A percentile compares a stretch with the other conserved stretches of the same genome.
Conservation (phyloP, 2,113 vertebrate genomes). For the Carassius auratus region DNA sequence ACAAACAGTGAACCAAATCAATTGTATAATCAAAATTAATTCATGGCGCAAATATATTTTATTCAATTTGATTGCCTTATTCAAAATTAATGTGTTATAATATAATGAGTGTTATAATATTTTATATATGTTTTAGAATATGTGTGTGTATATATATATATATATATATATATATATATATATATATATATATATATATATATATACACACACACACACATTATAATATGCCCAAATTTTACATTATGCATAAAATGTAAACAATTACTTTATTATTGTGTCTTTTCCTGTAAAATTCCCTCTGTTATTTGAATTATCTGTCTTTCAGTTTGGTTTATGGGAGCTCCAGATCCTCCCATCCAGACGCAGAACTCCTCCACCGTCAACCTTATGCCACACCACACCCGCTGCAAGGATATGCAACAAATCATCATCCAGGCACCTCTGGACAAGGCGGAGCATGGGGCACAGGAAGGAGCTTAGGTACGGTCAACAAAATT, state of each 20-base stretch:
- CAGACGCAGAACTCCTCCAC: conserved; percentile 88
- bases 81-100: neutral
- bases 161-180: too few relatives aligned
- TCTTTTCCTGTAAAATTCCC: neutral
- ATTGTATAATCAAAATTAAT: neutral
- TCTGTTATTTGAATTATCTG: neutral
- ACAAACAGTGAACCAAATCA: neutral
- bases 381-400: conserved; percentile 84
- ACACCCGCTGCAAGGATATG: conserved; percentile 89
- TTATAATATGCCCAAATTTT: neutral
- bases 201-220: too few relatives aligned
- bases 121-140: too few relatives aligned
- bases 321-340: conserved; percentile 85
- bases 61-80: neutral
- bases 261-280: neutral
- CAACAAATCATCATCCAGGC: conserved; percentile 89
- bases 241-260: neutral
- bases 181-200: too few relatives aligned
- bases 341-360: conserved; percentile 86
- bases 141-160: too few relatives aligned
- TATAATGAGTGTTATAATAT: neutral
- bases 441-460: conserved; percentile 73
- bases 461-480: conserved; percentile 72
- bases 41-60: neutral
- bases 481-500: conserved; percentile 65